These are phyloP conservation scores for Petrocephalus zakoni DNA, from an alignment of 2,113 vertebrate genomes.

Conservation along the genomic window DNA sequence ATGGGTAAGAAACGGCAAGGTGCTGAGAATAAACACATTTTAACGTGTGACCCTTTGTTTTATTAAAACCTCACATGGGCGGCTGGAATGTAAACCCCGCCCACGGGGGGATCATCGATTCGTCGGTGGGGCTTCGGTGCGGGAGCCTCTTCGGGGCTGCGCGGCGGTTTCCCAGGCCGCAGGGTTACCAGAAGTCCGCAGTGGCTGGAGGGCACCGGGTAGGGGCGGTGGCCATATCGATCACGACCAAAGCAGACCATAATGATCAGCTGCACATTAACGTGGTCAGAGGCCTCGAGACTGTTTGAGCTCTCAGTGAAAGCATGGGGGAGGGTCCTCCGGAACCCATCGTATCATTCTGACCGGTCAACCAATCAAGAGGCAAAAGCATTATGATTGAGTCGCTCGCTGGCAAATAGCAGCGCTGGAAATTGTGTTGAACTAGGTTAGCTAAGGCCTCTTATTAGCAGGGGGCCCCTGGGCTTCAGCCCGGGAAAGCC, in stretches of 20 bases:
- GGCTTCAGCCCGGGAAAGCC: neutral
- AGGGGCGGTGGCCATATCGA: neutral
- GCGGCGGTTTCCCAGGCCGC: neutral
- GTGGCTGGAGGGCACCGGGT: neutral
- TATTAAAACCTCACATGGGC: neutral
- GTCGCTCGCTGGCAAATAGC: neutral
- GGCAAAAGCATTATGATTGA: neutral
- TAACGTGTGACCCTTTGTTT: neutral
- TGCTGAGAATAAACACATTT: neutral
- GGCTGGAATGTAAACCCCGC: neutral
- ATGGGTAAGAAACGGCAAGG: neutral
- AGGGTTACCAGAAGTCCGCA: neutral
- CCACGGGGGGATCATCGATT: neutral
- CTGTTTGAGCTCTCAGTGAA: neutral
- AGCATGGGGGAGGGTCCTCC: neutral
- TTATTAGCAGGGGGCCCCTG: neutral
- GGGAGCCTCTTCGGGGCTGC: neutral
- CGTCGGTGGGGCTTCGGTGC: neutral
- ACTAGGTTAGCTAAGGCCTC: neutral
- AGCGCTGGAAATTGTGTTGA: neutral
- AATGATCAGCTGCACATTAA: neutral
- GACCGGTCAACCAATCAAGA: neutral
- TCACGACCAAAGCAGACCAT: too few species aligned
- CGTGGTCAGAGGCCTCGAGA: neutral
- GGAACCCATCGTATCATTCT: neutral